A percentile compares a stretch with the other conserved stretches of the same genome.
Evolutionary conservation across 2,113 vertebrate genomes (phyloP).

Genomic region (Chionis minor): DNA sequence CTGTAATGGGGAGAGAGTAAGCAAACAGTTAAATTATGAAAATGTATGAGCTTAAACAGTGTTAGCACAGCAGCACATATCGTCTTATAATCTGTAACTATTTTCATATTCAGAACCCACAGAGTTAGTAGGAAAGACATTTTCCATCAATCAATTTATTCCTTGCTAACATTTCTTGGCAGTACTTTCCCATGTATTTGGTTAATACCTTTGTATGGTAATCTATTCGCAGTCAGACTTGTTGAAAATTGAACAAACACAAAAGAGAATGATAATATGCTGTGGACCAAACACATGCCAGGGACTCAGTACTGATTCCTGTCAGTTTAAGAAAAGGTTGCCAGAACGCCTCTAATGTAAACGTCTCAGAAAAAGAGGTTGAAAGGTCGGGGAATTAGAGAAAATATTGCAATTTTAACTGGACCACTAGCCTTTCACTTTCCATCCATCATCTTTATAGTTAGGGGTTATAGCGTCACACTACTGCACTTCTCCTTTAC

Average conservation of each 20-base stretch:
- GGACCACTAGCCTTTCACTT: not conserved
- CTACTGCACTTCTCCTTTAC: not conserved
- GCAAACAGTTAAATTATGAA: slow-evolving; percentile 25
- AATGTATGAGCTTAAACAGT: not conserved
- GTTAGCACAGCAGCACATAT: slow-evolving; percentile 1
- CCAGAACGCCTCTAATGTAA: not conserved
- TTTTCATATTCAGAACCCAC: not conserved
- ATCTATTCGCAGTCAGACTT: not conserved
- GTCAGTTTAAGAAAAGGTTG: not conserved
- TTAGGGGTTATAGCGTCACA: not conserved
- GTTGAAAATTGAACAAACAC: not conserved
- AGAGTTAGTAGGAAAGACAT: not conserved
- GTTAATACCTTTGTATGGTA: not conserved
- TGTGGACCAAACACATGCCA: not conserved
- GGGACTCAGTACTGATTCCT: not conserved
- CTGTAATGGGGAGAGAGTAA: not conserved
- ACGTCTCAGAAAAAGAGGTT: not conserved
- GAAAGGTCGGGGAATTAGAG: not conserved
- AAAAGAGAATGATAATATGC: not conserved
- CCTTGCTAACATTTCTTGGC: not conserved
- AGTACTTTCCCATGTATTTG: not conserved
- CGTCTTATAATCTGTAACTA: not conserved
- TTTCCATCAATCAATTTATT: not conserved
- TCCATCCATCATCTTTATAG: not conserved
- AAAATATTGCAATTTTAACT: not conserved